Evolutionary conservation across 2,888 invertebrate species (phyloP), one percentile per base, ranked within the genome.

Genomic region (Andricus curvator): DNA sequence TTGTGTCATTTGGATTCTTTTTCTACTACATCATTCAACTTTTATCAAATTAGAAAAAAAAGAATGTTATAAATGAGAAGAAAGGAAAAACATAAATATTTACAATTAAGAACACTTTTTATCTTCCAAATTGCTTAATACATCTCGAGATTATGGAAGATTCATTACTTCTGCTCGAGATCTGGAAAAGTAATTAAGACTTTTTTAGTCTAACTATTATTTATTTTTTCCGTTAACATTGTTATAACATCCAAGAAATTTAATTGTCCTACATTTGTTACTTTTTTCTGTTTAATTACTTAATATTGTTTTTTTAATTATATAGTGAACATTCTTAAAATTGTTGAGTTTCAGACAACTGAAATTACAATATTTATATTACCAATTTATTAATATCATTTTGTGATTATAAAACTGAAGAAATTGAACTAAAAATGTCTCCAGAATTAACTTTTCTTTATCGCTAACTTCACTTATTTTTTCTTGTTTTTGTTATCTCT

Each of bases 401-500:
- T 56, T 1, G 20, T n/a, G 4, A n/a, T 22, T 60, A 60, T 60
- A 11, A 22, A 60, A 60, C n/a, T 4, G 6, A 60, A 60, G n/a
- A 22, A 60, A 60, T 60, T 22, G 11, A 60, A 60, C n/a, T 11
- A 60, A 22, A 60, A 22, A 9, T 51, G 33, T n/a, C 20, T 56
- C 5, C 33, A 48, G 13, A 37, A 74, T 29, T 51, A 20, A 33
- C 25, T 56, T 37, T 37, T n/a, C 33, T 74, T n/a, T 56, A 51
- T 56, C 56, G 15, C 22, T 22, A 60, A 60, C 22, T 64, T 64
- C 25, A n/a, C 51, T 6, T 13, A 33, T 29, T 56, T 74, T 56
- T 51, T 56, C 33, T 56, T 33, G 5, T 70, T 68, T 56, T 74
- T 74, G 51, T 74, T 56, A 56, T 56, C 74, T 64, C 64, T 29